Evolutionary conservation across 2,797 vertebrate genomes (phyloP).

Genomic region (Allobates femoralis): DNA sequence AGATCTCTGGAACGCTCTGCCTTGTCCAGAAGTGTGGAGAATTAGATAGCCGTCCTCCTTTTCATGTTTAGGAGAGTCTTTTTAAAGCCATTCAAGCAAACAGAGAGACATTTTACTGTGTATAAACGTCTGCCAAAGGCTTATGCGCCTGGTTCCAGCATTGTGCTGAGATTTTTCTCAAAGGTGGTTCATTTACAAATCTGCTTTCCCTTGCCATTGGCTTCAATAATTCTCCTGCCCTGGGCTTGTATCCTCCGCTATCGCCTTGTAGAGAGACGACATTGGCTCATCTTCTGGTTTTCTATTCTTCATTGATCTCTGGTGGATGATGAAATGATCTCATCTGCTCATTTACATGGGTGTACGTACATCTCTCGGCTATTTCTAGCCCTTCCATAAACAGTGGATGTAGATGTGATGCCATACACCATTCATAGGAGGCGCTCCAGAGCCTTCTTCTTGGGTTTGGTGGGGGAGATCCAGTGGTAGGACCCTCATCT

Average conservation of each 20-base stretch:
- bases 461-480: no score
- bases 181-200: conserved; percentile 4
- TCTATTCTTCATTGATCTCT: conserved; percentile 13
- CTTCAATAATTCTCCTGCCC: background rate
- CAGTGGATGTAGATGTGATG: no score
- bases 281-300: background rate
- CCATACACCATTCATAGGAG: no score
- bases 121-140: conserved; percentile 9
- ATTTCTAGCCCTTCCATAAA: no score
- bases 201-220: background rate
- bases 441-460: no score
- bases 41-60: conserved; percentile 21
- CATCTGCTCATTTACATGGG: background rate
- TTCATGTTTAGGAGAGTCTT: conserved; percentile 25
- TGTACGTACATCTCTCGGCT: no score
- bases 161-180: conserved; percentile 2
- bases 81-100: background rate
- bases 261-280: background rate
- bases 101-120: background rate
- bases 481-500: no score
- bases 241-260: background rate
- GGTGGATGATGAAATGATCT: background rate
- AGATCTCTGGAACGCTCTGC: conserved; percentile 3
- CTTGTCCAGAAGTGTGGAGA: conserved; percentile 5
- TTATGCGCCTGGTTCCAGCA: background rate